Base-by-base conservation (phyloP, 2,888 invertebrate genomes). In the Steinernema carpocapsae region DNA sequence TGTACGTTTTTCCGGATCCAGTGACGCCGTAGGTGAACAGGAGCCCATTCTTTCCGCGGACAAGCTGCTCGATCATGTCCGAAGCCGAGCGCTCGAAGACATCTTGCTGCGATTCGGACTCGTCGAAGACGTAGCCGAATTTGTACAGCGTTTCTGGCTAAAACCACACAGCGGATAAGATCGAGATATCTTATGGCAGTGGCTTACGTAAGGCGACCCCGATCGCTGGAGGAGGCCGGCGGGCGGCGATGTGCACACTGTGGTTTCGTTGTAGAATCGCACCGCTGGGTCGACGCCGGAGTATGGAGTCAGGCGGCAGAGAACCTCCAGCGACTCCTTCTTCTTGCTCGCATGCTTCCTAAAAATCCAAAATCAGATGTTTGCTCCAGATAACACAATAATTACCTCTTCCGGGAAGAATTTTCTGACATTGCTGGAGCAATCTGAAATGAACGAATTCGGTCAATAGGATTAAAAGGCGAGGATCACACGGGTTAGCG, bases 1-100 rank as follows among this genome's bases (percentile, higher is more conserved):
- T 99, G 88, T 92, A 94, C 0, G 99, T 99, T 90, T 99, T 99
- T 0, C 99, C 99, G 76, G 56, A 45, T n/a, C 76, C 79, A n/a
- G 79, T 80, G 43, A 81, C 82, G 19, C 99, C 97, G 88, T 99
- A 99, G 0, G 97, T 94, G 88, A 99, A 97, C 72, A 99, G 89
- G 42, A 99, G 90, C 12, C 89, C 94, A 89, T 95, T 97, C 88
- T 93, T 93, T 19, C 97, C 97, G 80, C 72, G 72, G 10, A 99
- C 90, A 6, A 99, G 89, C 81, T 91, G 90, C 72, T 94, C 92
- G 0, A 97, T 92, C 19, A 97, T 89, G 0, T 95, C 96, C 71
- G 93, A 90, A 0, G 94, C 94, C 0, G 94, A 92, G 83, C 92
- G 90, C 77, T 93, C 92, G 88, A 95, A 96, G 3, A 95, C 90